Evolutionary conservation across 2,797 vertebrate genomes (phyloP).

Genomic region (Hypotaenidia okinawae): DNA sequence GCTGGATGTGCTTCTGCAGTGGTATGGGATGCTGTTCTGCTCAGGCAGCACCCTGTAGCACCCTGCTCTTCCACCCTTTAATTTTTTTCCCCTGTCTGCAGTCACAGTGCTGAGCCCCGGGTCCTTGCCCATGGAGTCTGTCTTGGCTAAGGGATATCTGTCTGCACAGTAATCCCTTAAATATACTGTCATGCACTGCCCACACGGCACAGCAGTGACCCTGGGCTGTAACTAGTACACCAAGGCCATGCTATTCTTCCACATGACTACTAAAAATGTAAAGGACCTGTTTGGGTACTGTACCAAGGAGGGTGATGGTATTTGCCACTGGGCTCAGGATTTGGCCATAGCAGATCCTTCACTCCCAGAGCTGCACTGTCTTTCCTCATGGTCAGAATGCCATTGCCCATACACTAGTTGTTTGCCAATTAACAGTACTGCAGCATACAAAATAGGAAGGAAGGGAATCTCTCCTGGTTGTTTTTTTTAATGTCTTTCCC

Average conservation of each 20-base stretch:
- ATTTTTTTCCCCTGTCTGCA: neutral
- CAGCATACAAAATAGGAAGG: neutral
- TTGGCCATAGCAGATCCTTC: neutral
- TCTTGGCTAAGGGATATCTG: neutral
- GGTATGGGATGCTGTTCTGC: no score
- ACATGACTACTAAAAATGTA: accelerated
- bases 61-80: accelerated
- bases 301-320: accelerated
- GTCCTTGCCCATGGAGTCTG: accelerated
- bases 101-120: accelerated
- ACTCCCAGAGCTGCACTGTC: accelerated
- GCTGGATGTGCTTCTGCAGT: accelerated
- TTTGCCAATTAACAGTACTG: neutral
- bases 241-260: accelerated
- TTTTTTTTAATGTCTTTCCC: neutral
- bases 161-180: no score
- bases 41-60: neutral
- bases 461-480: neutral
- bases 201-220: accelerated
- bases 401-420: accelerated
- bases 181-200: accelerated
- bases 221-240: accelerated
- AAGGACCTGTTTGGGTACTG: accelerated
- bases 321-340: neutral
- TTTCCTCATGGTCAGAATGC: neutral